Evolutionary conservation across 2,888 invertebrate genomes (phyloP), one percentile per base, ranked within the genome.

Genomic region (Conus canariensis): DNA sequence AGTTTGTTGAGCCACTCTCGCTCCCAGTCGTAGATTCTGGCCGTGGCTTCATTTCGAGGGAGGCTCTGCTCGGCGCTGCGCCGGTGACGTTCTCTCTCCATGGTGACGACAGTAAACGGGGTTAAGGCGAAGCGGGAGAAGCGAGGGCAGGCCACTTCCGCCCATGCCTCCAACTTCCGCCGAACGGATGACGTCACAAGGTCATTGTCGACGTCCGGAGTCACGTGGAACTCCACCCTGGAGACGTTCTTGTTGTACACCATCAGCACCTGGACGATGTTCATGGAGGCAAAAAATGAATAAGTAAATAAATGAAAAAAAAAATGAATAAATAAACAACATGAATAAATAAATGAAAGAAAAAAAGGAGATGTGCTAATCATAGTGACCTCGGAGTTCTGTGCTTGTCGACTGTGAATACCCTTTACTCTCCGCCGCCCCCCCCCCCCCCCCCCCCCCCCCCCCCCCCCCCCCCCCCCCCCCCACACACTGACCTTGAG

Each of bases 111-210:
- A 1, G 86, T 58, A 83, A 89, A 92, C 0, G 92, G 92, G 25
- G 92, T 77, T 30, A 91, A 60, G 64, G 91, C 90, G 74, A 91
- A 89, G 56, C 92, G 90, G 56, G 88, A 90, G 77, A 60, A 67
- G 14, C 67, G 77, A 19, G 91, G 90, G 80, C 92, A 92, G 60
- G 88, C 89, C 83, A 83, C 59, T 9, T 89, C 89, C 6, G 91
- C 83, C 92, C 92, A 92, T n/a, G 90, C 85, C 80, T 92, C 91
- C 89, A 92, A 70, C 85, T 91, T 91, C 7, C 91, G 87, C 74
- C 91, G 91, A 10, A 92, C 67, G 67, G 86, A 83, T 59, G 91
- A 88, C 19, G 74, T 88, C 56, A 91, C 80, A 12, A 85, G 58
- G 85, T 90, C 88, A n/a, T 83, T 16, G 83, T 88, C 87, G 14